Conservation (phyloP, 2,888 invertebrate genomes). For the Gari tellinella region DNA sequence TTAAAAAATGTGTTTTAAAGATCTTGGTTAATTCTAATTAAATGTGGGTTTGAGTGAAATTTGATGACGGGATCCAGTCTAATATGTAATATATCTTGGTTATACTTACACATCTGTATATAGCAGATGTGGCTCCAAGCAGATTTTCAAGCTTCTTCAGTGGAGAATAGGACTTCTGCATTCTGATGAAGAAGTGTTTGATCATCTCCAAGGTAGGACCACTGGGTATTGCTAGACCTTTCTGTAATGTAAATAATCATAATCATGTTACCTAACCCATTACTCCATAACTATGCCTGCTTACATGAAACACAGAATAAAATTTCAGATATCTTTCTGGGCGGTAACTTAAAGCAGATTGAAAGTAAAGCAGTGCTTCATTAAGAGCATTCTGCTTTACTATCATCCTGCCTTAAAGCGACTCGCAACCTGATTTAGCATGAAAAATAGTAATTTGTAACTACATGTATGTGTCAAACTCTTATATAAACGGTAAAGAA, state of each 20-base stretch:
- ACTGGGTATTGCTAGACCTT: conserved; percentile 88
- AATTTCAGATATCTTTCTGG: too few relatives aligned
- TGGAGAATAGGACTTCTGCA: conserved; percentile 96
- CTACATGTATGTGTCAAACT: too few relatives aligned
- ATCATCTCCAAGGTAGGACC: conserved; percentile 91
- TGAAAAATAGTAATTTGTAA: too few relatives aligned
- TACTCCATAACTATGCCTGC: too few relatives aligned
- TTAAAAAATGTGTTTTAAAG: not conserved
- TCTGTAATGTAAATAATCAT: conserved; percentile 60
- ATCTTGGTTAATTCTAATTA: not conserved
- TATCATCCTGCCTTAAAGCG: too few relatives aligned
- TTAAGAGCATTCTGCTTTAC: too few relatives aligned
- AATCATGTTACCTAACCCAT: not conserved
- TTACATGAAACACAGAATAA: too few relatives aligned
- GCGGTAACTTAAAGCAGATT: too few relatives aligned
- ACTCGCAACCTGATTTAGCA: too few relatives aligned
- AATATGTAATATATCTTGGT: too few relatives aligned
- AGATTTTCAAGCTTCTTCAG: conserved; percentile 96
- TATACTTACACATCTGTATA: conserved; percentile 86
- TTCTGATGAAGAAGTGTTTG: conserved; percentile 89
- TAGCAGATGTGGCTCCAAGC: conserved; percentile 93
- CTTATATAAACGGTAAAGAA: too few relatives aligned
- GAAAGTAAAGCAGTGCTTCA: too few relatives aligned
- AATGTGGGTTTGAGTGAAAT: not conserved
- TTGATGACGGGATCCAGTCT: not conserved